Conservation (phyloP, 2,797 vertebrate species). For the Leptoclinus maculatus region DNA sequence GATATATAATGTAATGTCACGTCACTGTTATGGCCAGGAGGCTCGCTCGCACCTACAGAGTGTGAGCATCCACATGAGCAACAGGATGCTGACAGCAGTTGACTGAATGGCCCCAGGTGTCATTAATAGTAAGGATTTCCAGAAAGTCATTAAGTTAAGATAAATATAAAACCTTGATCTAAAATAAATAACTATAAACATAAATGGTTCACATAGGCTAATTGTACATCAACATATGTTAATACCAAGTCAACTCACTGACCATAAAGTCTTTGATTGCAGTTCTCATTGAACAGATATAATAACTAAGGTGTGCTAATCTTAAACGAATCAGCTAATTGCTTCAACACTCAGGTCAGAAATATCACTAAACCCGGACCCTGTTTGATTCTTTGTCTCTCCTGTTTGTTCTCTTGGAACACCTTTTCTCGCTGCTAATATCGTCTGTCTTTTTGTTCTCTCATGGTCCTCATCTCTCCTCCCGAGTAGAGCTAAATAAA, state of each 20-base stretch:
- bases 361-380: neutral
- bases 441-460: conserved; percentile 4
- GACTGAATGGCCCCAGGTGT: too few relatives aligned
- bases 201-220: neutral
- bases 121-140: too few relatives aligned
- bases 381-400: neutral
- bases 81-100: too few relatives aligned
- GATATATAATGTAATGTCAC: too few relatives aligned
- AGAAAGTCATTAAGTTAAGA: too few relatives aligned
- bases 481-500: neutral
- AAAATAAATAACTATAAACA: neutral
- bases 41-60: too few relatives aligned
- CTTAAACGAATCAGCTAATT: neutral
- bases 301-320: too few relatives aligned
- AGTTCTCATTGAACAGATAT: neutral
- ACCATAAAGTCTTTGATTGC: neutral
- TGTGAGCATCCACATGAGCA: too few relatives aligned
- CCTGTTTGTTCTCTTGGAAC: neutral
- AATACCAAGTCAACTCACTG: neutral
- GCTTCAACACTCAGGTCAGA: neutral
- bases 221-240: neutral
- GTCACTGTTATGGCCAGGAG: too few relatives aligned
- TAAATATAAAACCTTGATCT: too few relatives aligned
- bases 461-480: neutral
- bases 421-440: neutral